phyloP scores from a whole-genome alignment of 2,888 invertebrate species.

The Desoria tigrina region DNA sequence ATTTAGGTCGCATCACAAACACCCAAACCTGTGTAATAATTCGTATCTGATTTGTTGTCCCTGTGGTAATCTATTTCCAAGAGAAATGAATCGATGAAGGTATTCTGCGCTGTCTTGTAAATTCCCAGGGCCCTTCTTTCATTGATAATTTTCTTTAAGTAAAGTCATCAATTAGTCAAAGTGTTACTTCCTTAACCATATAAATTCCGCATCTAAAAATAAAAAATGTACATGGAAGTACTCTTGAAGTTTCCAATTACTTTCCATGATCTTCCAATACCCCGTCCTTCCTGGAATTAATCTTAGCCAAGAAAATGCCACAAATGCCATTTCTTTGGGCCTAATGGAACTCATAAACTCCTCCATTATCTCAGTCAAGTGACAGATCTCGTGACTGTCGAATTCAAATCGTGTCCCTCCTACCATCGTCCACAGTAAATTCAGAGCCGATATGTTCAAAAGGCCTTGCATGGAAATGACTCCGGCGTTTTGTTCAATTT shows the following conservation, averaged over 20 bases:
- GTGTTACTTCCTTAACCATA: neutral
- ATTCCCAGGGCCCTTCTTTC: conserved; percentile 26
- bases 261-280: conserved; percentile 26
- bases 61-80: conserved; percentile 39
- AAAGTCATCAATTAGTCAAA: too few relatives aligned
- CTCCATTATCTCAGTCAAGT: conserved; percentile 33
- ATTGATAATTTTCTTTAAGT: conserved; percentile 30
- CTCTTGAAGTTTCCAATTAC: conserved; percentile 33
- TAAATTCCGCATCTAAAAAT: neutral
- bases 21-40: conserved; percentile 41
- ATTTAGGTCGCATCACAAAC: too few relatives aligned
- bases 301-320: conserved; percentile 45
- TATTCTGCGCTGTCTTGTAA: conserved; percentile 40
- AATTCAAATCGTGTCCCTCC: conserved; percentile 40
- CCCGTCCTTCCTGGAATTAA: conserved; percentile 32
- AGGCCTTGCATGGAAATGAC: conserved; percentile 36
- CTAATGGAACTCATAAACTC: conserved; percentile 37
- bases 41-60: conserved; percentile 24
- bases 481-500: conserved; percentile 15
- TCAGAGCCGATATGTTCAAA: conserved; percentile 40
- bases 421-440: conserved; percentile 48
- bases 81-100: conserved; percentile 44
- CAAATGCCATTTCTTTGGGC: conserved; percentile 36
- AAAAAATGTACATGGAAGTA: conserved; percentile 39
- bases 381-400: conserved; percentile 31